Percentiles rank a stretch among this genome's conserved stretches.
These are phyloP conservation scores for Temnothorax curvispinosus DNA, from an alignment of 1,140 invertebrate species.

Conservation along the genomic window DNA sequence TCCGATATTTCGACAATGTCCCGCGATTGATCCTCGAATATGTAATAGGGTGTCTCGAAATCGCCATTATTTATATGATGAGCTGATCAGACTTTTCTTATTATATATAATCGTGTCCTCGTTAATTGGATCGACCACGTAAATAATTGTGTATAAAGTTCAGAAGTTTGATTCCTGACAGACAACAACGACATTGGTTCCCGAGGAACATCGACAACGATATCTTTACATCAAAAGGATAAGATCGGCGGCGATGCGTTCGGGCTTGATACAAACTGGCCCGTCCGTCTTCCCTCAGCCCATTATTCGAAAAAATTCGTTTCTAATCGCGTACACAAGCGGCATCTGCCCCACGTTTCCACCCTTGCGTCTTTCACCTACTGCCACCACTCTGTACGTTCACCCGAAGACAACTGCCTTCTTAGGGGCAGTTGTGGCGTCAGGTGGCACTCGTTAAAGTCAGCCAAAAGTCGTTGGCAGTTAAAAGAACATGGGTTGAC, in stretches of 20 bases:
- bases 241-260: slow-evolving; percentile 46
- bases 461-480: slow-evolving; percentile 49
- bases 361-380: slow-evolving; percentile 70
- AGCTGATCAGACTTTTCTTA: background rate
- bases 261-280: background rate
- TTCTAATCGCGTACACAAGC: slow-evolving; percentile 75
- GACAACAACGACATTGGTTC: slow-evolving; percentile 10
- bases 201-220: background rate
- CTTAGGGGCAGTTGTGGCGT: slow-evolving; percentile 80
- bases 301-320: slow-evolving; percentile 74
- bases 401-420: slow-evolving; percentile 77
- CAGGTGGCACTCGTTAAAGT: slow-evolving; percentile 79
- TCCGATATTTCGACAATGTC: background rate
- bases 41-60: background rate
- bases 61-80: background rate
- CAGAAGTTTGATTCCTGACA: background rate
- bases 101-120: background rate
- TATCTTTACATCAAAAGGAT: slow-evolving; percentile 56
- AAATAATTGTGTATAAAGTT: slow-evolving; percentile 52
- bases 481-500: slow-evolving; percentile 62
- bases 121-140: slow-evolving; percentile 26
- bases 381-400: slow-evolving; percentile 59
- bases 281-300: slow-evolving; percentile 2
- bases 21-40: background rate
- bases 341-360: slow-evolving; percentile 78